Percentiles rank a stretch among this genome's conserved stretches.
These are phyloP conservation scores for Archegozetes longisetosus DNA, from an alignment of 1,140 invertebrate genomes.

Conservation along the genomic window DNA sequence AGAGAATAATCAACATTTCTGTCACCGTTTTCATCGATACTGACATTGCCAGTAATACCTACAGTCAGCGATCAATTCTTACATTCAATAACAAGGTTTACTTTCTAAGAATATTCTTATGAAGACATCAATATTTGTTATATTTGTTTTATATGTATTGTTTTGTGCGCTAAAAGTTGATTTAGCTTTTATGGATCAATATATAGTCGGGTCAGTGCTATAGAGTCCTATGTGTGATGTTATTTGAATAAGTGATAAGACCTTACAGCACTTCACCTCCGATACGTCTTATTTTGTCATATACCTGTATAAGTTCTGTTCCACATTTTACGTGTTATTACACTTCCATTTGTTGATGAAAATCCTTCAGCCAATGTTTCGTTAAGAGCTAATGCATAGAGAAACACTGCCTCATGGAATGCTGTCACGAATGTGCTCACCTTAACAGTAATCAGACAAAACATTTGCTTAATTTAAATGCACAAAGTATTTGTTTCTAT, in stretches of 20 bases:
- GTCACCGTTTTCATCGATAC: slow-evolving; percentile 62
- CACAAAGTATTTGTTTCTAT: too few species aligned
- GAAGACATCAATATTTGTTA: neutral
- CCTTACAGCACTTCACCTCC: too few species aligned
- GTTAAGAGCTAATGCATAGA: slow-evolving; percentile 77
- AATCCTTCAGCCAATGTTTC: slow-evolving; percentile 60
- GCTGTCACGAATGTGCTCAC: slow-evolving; percentile 52
- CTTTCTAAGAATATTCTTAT: neutral
- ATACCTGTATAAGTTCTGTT: slow-evolving; percentile 69
- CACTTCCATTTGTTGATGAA: slow-evolving; percentile 54
- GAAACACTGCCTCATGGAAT: slow-evolving; percentile 82
- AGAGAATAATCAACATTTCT: slow-evolving; percentile 63
- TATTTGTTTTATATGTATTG: neutral
- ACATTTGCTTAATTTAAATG: neutral
- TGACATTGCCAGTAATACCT: slow-evolving; percentile 41
- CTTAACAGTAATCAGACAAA: too few species aligned
- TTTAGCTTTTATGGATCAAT: too few species aligned
- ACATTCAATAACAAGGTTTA: slow-evolving; percentile 19
- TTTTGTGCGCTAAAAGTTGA: neutral
- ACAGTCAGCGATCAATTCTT: too few species aligned
- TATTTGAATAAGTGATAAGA: too few species aligned
- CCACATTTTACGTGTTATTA: slow-evolving; percentile 75
- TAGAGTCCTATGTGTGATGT: slow-evolving; percentile 6
- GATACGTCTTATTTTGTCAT: too few species aligned
- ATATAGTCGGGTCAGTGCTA: neutral